Conservation (phyloP, 2,888 invertebrate genomes). For the Hypomecis atomaria region DNA sequence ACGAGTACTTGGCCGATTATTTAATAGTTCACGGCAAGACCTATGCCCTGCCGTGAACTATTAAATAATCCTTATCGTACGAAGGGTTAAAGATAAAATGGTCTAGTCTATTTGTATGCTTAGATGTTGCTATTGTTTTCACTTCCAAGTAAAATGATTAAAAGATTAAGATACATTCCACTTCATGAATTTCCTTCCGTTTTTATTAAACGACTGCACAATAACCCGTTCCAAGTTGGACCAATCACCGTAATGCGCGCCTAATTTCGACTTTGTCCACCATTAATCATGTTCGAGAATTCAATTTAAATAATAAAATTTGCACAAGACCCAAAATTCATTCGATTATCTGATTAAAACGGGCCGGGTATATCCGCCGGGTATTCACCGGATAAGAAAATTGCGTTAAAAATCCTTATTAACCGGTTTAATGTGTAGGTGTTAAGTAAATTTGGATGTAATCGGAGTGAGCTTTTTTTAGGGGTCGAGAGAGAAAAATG, state of each 20-base stretch:
- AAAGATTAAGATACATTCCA: no score
- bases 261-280: constrained; percentile 55
- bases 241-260: constrained; percentile 59
- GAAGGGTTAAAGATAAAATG: no score
- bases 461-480: constrained; percentile 80
- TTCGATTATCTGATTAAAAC: constrained; percentile 77
- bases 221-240: constrained; percentile 38
- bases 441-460: constrained; percentile 85
- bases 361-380: constrained; percentile 55
- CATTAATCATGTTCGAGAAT: constrained; percentile 68
- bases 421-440: constrained; percentile 78
- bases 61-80: no score
- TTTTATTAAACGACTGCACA: constrained; percentile 51
- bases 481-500: constrained; percentile 74
- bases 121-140: no score
- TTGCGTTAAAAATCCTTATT: constrained; percentile 78
- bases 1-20: no score
- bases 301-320: constrained; percentile 73
- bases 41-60: no score
- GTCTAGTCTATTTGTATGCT: no score
- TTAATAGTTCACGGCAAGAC: no score
- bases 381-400: constrained; percentile 71
- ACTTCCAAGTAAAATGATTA: no score
- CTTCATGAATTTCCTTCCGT: background rate
- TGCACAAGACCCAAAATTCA: constrained; percentile 67